These are phyloP conservation scores for Cryptocephalus moraei DNA, from an alignment of 2,888 invertebrate species.

Conservation along the genomic window DNA sequence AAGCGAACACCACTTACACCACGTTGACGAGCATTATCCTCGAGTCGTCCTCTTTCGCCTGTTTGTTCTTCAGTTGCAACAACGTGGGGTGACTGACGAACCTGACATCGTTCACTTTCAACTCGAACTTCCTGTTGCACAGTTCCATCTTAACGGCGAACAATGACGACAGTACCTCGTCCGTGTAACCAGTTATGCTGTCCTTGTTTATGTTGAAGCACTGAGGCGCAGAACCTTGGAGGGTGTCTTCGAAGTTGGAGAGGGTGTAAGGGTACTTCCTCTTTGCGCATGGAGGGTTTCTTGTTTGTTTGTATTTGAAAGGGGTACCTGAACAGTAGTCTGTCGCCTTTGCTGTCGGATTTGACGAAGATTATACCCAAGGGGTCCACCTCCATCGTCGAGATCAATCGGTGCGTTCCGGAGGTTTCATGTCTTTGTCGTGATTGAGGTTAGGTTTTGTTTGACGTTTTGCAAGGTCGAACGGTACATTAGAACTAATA, in stretches of 20 bases:
- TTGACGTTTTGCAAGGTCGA: too few relatives aligned
- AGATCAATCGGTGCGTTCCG: neutral
- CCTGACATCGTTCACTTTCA: slow-evolving; percentile 88
- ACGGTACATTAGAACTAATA: too few relatives aligned
- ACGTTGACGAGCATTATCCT: slow-evolving; percentile 75
- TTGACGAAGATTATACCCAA: slow-evolving; percentile 86
- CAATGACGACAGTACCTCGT: slow-evolving; percentile 76
- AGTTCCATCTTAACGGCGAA: slow-evolving; percentile 87
- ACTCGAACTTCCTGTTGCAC: slow-evolving; percentile 84
- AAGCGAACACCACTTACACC: slow-evolving; percentile 84
- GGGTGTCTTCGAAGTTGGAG: slow-evolving; percentile 61
- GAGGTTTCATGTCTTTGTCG: too few relatives aligned
- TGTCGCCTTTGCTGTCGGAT: slow-evolving; percentile 90
- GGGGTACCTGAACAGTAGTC: slow-evolving; percentile 84
- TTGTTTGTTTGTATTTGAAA: slow-evolving; percentile 54
- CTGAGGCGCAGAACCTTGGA: slow-evolving; percentile 45
- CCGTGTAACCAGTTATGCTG: slow-evolving; percentile 60
- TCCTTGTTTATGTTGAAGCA: slow-evolving; percentile 59
- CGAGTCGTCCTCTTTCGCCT: slow-evolving; percentile 45
- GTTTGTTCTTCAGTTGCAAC: slow-evolving; percentile 53
- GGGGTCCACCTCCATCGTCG: slow-evolving; percentile 73
- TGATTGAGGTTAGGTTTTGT: too few relatives aligned
- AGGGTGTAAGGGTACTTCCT: slow-evolving; percentile 76
- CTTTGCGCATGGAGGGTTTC: slow-evolving; percentile 50
- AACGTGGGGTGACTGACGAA: slow-evolving; percentile 92